Evolutionary conservation across 2,888 invertebrate species (phyloP), one percentile per base, ranked within the genome.

Genomic region (Tachystola acroxantha): DNA sequence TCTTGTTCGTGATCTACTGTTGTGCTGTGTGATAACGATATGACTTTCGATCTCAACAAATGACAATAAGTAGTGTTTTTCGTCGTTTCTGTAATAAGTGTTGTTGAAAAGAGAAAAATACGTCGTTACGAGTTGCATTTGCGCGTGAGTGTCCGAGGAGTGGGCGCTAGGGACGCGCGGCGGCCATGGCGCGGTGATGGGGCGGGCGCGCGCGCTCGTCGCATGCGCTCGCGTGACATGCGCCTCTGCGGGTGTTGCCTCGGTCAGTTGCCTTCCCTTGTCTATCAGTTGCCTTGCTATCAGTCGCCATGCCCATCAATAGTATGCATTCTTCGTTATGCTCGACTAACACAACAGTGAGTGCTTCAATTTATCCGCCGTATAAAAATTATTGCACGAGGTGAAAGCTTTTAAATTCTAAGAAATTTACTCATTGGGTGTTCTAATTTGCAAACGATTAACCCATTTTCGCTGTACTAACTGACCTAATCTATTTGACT

Each of bases 231-330:
- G 55, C 67, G 63, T 60, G 64, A 75, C 67, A 86, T 86, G 86
- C 86, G 85, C 64, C 76, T 85, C 56, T 86, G 86, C 70, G 76
- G 80, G 65, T 85, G 86, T 67, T 86, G 86, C 66, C 69, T 82
- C 49, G 85, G 85, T 85, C 70, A 71, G 81, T 80, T 57, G 16
- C 16, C n/a, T n/a, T n/a, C n/a, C n/a, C n/a, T n/a, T n/a, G n/a
- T n/a, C n/a, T n/a, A n/a, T n/a, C n/a, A n/a, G n/a, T n/a, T n/a
- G n/a, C n/a, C n/a, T n/a, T n/a, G n/a, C n/a, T n/a, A n/a, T n/a
- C 16, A 16, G 16, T 16, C 6, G 3, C 16, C 16, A 16, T 16
- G 16, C 3, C 16, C 6, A 16, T 16, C 3, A 6, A 16, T 3
- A 16, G 6, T 16, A 16, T 16, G 6, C 16, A 3, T 3, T 16